Evolutionary conservation across 2,113 vertebrate genomes (phyloP), one percentile per base, ranked within the genome.

Genomic region (Cromileptes altivelis): DNA sequence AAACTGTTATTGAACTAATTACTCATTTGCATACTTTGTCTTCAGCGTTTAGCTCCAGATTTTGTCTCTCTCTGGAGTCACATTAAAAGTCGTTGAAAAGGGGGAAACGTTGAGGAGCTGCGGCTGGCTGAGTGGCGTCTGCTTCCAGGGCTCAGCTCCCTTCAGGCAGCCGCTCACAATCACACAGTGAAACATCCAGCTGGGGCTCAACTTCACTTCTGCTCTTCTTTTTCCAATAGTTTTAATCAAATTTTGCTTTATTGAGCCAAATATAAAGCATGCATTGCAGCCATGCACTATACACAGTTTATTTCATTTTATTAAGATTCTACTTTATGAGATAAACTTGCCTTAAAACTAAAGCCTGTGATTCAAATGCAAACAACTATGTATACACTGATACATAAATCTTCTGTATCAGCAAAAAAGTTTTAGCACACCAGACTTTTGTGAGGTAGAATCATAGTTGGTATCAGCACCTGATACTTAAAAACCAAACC

Each of bases 1-100:
- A 89, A 92, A 85, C 78, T 81, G 83, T 85, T 91, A 80, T 89
- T 77, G 75, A 91, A 86, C 75, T 93, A 91, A 91, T 93, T 82
- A 82, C 81, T 82, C 81, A 88, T 93, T 93, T 94, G 81, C 92
- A 93, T 88, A 91, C 76, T 92, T 90, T 78, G 57, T 88, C 83
- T 85, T 74, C 62, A 62, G 84, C 45, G 60, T 84, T 83, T 69
- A 56, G 77, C 70, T 83, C 81, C 75, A 85, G 56, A 83, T 80
- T 85, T 42, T 30, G 25, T 55, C 33, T 84, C 78, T 89, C 87
- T 90, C 80, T 4, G 55, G 85, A 83, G 84, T 81, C 86, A 42
- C 72, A 56, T 88, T 90, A 80, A 85, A 52, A 70, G 77, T 70
- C 10, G 47, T 40, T 40, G 85, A 80, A 80, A 82, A 82, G 65